Conservation (phyloP, 2,797 vertebrate species). For the Aphelocoma californica region DNA sequence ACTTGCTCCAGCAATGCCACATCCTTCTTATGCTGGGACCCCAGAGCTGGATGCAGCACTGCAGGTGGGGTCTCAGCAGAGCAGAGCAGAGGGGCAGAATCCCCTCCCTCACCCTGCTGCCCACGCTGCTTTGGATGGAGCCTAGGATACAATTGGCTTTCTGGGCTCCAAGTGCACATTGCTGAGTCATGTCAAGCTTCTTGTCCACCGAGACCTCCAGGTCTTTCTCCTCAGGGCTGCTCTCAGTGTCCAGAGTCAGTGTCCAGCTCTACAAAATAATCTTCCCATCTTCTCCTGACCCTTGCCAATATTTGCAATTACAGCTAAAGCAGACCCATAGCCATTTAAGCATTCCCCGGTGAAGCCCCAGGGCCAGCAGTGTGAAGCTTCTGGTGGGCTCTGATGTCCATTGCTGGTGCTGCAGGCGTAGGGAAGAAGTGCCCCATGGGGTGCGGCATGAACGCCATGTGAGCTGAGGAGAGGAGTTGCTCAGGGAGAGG, state of each 20-base stretch:
- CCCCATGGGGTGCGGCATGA: accelerated
- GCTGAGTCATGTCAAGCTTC: neutral
- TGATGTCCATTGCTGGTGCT: neutral
- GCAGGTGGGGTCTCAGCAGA: neutral
- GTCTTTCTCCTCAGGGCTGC: neutral
- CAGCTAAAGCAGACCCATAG: neutral
- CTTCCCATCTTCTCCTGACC: neutral
- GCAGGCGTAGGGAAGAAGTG: neutral
- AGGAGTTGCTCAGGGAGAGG: neutral
- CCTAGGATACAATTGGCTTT: accelerated
- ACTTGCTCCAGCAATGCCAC: neutral
- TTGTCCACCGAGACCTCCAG: neutral
- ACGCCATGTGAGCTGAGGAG: accelerated
- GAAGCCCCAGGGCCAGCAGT: neutral
- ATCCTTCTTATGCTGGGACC: no score
- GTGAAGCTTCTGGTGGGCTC: neutral
- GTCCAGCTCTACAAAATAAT: neutral
- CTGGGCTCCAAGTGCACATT: neutral
- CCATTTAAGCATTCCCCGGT: neutral
- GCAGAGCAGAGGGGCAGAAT: neutral
- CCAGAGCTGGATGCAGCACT: neutral
- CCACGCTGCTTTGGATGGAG: accelerated
- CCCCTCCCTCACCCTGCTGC: neutral
- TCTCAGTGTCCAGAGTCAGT: neutral
- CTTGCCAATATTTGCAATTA: neutral